Percentiles rank a stretch among this genome's conserved stretches.
These are phyloP conservation scores for Corythucha ciliata DNA, from an alignment of 2,888 invertebrate genomes.

Conservation along the genomic window DNA sequence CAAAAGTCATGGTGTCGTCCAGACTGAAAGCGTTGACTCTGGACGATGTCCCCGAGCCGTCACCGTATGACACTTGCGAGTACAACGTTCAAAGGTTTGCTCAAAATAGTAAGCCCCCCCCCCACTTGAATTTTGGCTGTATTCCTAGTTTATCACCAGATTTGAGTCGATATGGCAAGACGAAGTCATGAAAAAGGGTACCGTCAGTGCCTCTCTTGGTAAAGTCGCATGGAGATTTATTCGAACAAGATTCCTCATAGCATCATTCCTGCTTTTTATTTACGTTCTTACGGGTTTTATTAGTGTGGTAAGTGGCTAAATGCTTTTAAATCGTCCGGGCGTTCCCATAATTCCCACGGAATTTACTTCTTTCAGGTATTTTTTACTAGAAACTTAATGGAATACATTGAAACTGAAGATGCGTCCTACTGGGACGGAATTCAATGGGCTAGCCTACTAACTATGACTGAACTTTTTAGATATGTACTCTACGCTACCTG, in stretches of 20 bases:
- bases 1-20: too few species aligned
- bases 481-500: conserved; percentile 44
- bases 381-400: conserved; percentile 44
- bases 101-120: too few species aligned
- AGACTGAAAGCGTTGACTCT: too few species aligned
- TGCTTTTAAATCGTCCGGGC: background rate
- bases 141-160: too few species aligned
- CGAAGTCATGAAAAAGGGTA: conserved; percentile 44
- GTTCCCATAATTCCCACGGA: background rate
- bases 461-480: conserved; percentile 44
- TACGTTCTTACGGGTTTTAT: conserved; percentile 45
- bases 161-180: conserved; percentile 47
- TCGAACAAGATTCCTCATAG: conserved; percentile 43
- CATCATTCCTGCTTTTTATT: conserved; percentile 42
- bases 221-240: conserved; percentile 45
- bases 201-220: conserved; percentile 44
- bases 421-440: conserved; percentile 42
- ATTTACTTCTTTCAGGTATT: conserved; percentile 40
- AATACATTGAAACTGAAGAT: conserved; percentile 42
- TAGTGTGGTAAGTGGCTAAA: conserved; percentile 44
- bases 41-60: conserved; percentile 42
- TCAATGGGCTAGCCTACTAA: conserved; percentile 43
- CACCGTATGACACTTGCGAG: conserved; percentile 45
- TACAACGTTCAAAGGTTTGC: conserved; percentile 46
- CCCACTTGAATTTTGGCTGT: too few species aligned